Evolutionary conservation across 2,888 invertebrate species (phyloP).

Genomic region (Anticlea derivata): DNA sequence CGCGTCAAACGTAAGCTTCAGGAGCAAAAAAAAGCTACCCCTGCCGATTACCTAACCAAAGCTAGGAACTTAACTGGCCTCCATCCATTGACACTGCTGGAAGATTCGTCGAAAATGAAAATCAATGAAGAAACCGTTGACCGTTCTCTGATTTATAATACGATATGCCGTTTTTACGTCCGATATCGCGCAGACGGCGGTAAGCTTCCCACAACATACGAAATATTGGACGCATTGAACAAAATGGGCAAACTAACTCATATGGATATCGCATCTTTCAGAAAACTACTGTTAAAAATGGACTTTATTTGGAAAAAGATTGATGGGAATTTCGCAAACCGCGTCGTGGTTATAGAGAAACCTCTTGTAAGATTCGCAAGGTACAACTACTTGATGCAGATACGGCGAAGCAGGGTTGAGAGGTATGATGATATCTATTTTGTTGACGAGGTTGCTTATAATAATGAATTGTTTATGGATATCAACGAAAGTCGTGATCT

Average conservation of each 20-base stretch:
- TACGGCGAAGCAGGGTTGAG: conserved; percentile 29
- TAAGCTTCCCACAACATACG: conserved; percentile 41
- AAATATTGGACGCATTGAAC: conserved; percentile 38
- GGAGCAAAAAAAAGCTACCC: background rate
- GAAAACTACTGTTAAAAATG: conserved; percentile 45
- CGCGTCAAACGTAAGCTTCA: conserved; percentile 13
- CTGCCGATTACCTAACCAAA: background rate
- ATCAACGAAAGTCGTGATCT: background rate
- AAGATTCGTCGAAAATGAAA: background rate
- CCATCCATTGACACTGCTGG: conserved; percentile 18
- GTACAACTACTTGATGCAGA: conserved; percentile 45
- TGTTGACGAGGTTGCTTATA: conserved; percentile 40
- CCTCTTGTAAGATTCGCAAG: conserved; percentile 50
- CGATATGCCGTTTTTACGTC: conserved; percentile 39
- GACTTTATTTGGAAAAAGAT: conserved; percentile 50
- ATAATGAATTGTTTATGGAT: conserved; percentile 17
- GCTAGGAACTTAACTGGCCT: conserved; percentile 34
- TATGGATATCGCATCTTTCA: conserved; percentile 46
- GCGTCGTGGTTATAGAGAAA: conserved; percentile 47
- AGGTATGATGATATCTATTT: conserved; percentile 36
- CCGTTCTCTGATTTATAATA: conserved; percentile 38
- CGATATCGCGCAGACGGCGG: background rate
- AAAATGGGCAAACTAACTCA: conserved; percentile 35
- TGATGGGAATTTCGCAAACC: background rate
- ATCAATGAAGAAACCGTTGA: conserved; percentile 29